These are phyloP conservation scores for Lepas anatifera DNA, from an alignment of 2,888 invertebrate species.

Conservation along the genomic window DNA sequence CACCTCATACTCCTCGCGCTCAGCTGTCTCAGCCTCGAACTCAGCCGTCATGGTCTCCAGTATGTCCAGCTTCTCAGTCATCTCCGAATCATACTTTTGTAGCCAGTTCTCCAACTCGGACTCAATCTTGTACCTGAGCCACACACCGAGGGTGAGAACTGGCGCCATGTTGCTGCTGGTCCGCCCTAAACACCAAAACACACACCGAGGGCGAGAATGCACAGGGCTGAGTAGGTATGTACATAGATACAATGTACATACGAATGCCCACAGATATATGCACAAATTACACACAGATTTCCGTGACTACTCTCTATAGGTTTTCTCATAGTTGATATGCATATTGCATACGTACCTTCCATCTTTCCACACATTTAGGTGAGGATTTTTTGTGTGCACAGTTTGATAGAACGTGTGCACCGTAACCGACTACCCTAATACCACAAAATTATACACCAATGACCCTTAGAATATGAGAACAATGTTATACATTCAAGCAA, in stretches of 20 bases:
- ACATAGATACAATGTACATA: background rate
- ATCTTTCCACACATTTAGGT: too few relatives aligned
- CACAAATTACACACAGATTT: background rate
- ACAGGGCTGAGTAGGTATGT: background rate
- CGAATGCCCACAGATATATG: background rate
- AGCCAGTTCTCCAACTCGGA: background rate
- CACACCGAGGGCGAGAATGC: too few relatives aligned
- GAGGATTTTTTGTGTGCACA: too few relatives aligned
- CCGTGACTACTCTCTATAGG: too few relatives aligned
- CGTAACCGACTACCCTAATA: too few relatives aligned
- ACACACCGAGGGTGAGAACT: background rate
- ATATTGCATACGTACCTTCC: too few relatives aligned
- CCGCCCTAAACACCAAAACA: background rate
- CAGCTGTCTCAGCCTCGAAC: background rate
- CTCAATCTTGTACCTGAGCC: background rate
- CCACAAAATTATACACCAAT: too few relatives aligned
- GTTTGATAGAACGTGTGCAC: too few relatives aligned
- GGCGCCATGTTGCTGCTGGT: background rate
- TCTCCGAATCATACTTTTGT: background rate
- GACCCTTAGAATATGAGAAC: too few relatives aligned
- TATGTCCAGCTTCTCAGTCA: background rate
- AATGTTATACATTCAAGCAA: too few relatives aligned
- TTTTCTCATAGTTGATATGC: too few relatives aligned
- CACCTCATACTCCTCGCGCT: background rate
- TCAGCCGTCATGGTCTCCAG: background rate